Evolutionary conservation across 92 coral and sea anemone species (phyloP).

Genomic region (Bergia sp.): DNA sequence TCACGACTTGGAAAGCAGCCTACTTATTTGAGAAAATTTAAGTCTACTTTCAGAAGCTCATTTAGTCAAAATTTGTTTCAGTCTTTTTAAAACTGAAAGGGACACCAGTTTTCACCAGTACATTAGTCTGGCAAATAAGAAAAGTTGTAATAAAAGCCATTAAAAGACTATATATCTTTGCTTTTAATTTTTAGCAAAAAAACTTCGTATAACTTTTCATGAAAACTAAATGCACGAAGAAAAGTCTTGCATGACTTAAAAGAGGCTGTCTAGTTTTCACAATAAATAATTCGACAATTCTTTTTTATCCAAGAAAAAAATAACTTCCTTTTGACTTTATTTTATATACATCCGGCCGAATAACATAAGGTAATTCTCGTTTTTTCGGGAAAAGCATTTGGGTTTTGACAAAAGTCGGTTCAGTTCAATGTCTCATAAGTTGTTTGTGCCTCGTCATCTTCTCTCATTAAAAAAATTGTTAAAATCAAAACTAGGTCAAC

Average conservation of each 20-base stretch:
- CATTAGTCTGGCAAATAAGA: not conserved
- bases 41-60: too few relatives aligned
- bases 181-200: not conserved
- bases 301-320: not conserved
- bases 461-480: not conserved
- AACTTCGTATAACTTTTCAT: not conserved
- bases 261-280: not conserved
- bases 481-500: not conserved
- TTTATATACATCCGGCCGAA: not conserved
- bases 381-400: not conserved
- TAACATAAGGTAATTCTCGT: not conserved
- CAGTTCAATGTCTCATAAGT: not conserved
- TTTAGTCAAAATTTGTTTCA: too few relatives aligned
- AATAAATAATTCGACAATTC: not conserved
- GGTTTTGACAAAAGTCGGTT: not conserved
- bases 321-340: not conserved
- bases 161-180: not conserved
- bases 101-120: not conserved
- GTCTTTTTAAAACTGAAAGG: not conserved
- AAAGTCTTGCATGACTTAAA: not conserved
- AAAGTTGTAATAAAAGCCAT: too few relatives aligned
- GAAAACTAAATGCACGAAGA: not conserved
- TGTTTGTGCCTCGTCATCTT: not conserved
- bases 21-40: not conserved
- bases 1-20: not conserved